Evolutionary conservation across 2,113 vertebrate genomes (phyloP).

Genomic region (Chelonoidis abingdonii): DNA sequence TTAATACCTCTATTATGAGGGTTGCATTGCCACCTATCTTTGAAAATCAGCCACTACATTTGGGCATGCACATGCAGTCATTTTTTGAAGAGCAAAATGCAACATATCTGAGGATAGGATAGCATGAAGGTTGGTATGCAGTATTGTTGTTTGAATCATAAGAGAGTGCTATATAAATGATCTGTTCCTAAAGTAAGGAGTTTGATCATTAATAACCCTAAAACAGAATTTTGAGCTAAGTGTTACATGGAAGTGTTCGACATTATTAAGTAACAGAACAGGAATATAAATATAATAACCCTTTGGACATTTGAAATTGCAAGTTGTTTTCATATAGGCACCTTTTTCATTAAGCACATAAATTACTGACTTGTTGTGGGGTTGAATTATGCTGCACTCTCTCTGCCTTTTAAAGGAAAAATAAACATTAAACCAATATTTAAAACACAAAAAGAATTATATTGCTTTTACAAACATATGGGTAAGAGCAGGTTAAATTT

Average conservation of each 20-base stretch:
- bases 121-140: background rate
- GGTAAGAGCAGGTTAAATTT: background rate
- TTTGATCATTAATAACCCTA: background rate
- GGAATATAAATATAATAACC: background rate
- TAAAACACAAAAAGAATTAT: background rate
- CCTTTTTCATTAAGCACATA: background rate
- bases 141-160: background rate
- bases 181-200: background rate
- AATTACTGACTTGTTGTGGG: background rate
- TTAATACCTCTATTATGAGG: background rate
- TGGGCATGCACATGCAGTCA: background rate
- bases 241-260: background rate
- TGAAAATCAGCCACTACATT: background rate
- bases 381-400: background rate
- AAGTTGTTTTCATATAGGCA: background rate
- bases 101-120: background rate
- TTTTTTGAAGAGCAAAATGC: background rate
- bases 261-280: background rate
- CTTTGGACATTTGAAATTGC: background rate
- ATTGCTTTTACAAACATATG: background rate
- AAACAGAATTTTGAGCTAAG: background rate
- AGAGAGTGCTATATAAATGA: background rate
- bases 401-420: background rate
- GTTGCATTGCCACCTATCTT: background rate
- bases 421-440: background rate